Evolutionary conservation across 2,888 invertebrate species (phyloP), one percentile per base, ranked within the genome.

Genomic region (Caenorhabditis sinica): DNA sequence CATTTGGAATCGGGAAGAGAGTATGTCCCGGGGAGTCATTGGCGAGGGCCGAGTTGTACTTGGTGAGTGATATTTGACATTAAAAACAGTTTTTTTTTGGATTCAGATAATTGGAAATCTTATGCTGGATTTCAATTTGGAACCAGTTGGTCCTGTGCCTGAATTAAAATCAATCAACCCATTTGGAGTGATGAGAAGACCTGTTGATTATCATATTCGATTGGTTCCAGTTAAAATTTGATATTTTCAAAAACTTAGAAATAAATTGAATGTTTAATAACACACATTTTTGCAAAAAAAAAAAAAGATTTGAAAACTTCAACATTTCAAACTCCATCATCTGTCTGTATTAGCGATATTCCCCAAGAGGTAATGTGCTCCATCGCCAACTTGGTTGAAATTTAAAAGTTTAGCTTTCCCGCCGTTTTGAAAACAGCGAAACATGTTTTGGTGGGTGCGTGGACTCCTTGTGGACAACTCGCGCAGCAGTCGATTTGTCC

Each of bases 1-100:
- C 86, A 0, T 87, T 87, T 63, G 86, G 87, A 28, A 63, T 87
- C n/a, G 87, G 87, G 43, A 87, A 87, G 30, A n/a, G 87, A n/a
- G 33, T 79, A 8, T 87, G 87, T 76, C 86, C 72, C 15, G 87
- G 87, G 33, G 86, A 87, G 51, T 76, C 81, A 11, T 28, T 87
- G 45, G 87, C 86, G 2, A 82, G 86, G 69, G 85, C 85, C 13
- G 87, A 87, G 61, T 49, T 87, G 51, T 87, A 84, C n/a, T 73
- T 87, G 87, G 87, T 86, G 13, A 15, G 53, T 53, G 13, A 23
- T 17, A n/a, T n/a, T n/a, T n/a, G n/a, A n/a, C n/a, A n/a, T n/a
- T 6, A n/a, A 8, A 5, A 11, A 45, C 15, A 45, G 17, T 45
- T 45, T 45, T 11, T 43, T 43, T 43, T 17, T 43, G 43, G 13